Conservation (phyloP, 2,797 vertebrate genomes). For the Vespertilio murinus region DNA sequence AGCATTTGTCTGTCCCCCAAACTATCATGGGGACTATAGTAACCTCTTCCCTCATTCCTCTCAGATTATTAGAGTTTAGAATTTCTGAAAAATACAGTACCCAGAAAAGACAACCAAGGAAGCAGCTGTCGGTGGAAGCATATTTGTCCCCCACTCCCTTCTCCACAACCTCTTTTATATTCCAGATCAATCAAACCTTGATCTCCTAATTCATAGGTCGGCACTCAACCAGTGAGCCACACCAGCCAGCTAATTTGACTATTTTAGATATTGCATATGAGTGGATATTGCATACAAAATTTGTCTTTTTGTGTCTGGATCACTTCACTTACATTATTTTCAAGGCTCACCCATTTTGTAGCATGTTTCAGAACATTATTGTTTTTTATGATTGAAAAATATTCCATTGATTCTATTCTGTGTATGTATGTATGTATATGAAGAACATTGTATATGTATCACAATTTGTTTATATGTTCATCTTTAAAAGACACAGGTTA, state of each 20-base stretch:
- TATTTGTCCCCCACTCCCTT: background rate
- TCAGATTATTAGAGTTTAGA: background rate
- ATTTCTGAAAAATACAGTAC: background rate
- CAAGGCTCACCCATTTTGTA: background rate
- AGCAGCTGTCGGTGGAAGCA: background rate
- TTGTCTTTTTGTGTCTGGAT: background rate
- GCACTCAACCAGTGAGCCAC: too few relatives aligned
- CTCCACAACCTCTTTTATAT: background rate
- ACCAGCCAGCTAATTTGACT: too few relatives aligned
- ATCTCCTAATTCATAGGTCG: too few relatives aligned
- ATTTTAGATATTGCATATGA: background rate
- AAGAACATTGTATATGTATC: background rate
- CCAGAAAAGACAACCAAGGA: background rate
- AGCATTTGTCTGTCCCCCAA: background rate
- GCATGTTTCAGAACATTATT: background rate
- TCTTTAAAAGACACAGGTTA: background rate
- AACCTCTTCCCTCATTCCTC: background rate
- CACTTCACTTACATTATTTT: background rate
- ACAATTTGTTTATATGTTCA: background rate
- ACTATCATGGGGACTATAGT: background rate
- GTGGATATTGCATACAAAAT: too few relatives aligned
- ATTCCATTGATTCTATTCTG: background rate
- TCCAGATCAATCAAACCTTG: background rate
- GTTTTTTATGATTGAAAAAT: background rate
- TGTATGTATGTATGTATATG: background rate